Evolutionary conservation across 2,113 vertebrate genomes (phyloP).

Genomic region (Syngnathus scovelli): DNA sequence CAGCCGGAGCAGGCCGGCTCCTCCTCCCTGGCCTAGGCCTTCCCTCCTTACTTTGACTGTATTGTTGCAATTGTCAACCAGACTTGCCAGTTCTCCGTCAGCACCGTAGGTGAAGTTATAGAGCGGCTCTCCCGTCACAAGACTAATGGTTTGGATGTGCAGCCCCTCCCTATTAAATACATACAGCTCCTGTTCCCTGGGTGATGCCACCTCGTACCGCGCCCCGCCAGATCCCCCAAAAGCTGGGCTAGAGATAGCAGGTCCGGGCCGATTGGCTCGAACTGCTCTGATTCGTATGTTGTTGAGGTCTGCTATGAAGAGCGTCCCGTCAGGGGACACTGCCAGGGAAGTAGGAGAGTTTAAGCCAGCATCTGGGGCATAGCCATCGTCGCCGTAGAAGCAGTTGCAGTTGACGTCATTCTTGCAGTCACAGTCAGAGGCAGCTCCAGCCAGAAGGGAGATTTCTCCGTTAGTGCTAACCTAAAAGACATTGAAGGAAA

Average conservation of each 20-base stretch:
- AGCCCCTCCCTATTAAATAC: conserved; percentile 91
- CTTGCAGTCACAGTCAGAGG: conserved; percentile 98
- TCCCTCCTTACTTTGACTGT: conserved; percentile 88
- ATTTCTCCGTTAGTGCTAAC: conserved; percentile 96
- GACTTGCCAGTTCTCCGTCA: conserved; percentile 78
- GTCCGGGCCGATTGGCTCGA: conserved; percentile 81
- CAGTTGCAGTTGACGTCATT: conserved; percentile 99
- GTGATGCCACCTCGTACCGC: conserved; percentile 91
- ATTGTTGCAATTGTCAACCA: conserved; percentile 90
- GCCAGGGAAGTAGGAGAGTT: conserved; percentile 94
- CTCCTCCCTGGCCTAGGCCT: conserved; percentile 70
- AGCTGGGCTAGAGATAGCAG: conserved; percentile 58
- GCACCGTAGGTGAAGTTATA: conserved; percentile 92
- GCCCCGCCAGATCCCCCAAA: conserved; percentile 60
- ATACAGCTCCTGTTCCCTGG: conserved; percentile 92
- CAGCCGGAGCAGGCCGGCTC: conserved; percentile 80
- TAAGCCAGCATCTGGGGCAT: conserved; percentile 90
- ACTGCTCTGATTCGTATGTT: conserved; percentile 96
- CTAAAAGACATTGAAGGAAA: conserved; percentile 49
- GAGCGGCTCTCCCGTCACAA: conserved; percentile 91
- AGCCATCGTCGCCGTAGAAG: conserved; percentile 94
- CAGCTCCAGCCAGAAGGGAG: conserved; percentile 89
- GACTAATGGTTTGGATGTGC: conserved; percentile 91
- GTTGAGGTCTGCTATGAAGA: conserved; percentile 95
- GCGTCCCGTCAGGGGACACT: conserved; percentile 90